These are phyloP conservation scores for Pseudomyrmex pallidus DNA, from an alignment of 1,140 invertebrate genomes.

Conservation along the genomic window DNA sequence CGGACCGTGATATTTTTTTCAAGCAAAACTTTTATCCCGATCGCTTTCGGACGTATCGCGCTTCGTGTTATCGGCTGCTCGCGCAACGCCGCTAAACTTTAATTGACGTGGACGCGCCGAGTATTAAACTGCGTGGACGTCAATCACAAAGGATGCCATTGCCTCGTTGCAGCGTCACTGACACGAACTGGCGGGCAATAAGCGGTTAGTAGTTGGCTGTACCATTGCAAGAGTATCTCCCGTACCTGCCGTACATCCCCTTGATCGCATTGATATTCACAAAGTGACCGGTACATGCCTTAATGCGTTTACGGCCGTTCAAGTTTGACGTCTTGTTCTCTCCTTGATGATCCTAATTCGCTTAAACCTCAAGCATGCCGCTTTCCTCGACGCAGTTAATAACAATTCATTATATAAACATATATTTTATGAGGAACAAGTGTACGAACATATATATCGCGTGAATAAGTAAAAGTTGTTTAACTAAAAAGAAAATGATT, in stretches of 20 bases:
- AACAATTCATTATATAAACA: neutral
- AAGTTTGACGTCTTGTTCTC: slow-evolving; percentile 23
- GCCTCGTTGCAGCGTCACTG: slow-evolving; percentile 60
- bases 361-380: neutral
- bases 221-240: slow-evolving; percentile 63
- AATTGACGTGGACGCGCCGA: slow-evolving; percentile 67
- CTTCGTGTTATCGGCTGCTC: slow-evolving; percentile 54
- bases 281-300: slow-evolving; percentile 71
- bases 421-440: neutral
- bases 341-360: slow-evolving; percentile 10
- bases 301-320: slow-evolving; percentile 27
- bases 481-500: no score
- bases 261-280: slow-evolving; percentile 81
- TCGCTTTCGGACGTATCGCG: slow-evolving; percentile 6
- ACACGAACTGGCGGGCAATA: slow-evolving; percentile 69
- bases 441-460: no score
- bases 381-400: neutral
- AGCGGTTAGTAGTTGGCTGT: slow-evolving; percentile 67
- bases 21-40: slow-evolving; percentile 41
- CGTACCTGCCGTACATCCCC: slow-evolving; percentile 57
- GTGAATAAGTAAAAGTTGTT: no score
- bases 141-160: slow-evolving; percentile 74
- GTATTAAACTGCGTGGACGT: slow-evolving; percentile 74
- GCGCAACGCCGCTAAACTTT: slow-evolving; percentile 66
- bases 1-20: slow-evolving; percentile 33